Evolutionary conservation across 2,888 invertebrate genomes (phyloP).

Genomic region (Dasypolia templi): DNA sequence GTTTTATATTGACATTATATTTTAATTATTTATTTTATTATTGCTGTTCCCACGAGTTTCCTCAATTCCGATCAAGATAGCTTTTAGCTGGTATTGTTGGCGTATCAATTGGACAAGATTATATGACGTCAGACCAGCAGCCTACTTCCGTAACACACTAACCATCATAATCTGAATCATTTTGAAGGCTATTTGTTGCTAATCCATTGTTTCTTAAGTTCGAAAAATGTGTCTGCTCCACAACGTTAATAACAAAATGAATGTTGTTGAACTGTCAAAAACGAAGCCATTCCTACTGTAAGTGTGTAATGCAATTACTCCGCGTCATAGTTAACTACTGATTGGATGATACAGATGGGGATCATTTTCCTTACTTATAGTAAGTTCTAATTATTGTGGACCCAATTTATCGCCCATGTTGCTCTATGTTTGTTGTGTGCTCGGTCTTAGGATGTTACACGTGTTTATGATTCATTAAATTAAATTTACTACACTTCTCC

Average conservation of each 20-base stretch:
- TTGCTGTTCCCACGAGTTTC: conserved; percentile 1
- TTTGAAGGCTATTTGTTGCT: too few relatives aligned
- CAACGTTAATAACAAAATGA: too few relatives aligned
- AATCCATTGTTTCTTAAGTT: too few relatives aligned
- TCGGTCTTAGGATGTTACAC: conserved; percentile 15
- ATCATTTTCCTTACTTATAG: not conserved
- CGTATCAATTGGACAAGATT: conserved; percentile 6
- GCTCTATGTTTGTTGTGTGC: not conserved
- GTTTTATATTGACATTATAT: not conserved
- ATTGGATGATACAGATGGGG: too few relatives aligned
- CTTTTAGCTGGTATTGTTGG: conserved; percentile 3
- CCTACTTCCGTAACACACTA: too few relatives aligned
- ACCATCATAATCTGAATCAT: too few relatives aligned
- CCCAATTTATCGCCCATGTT: not conserved
- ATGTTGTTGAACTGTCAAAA: too few relatives aligned
- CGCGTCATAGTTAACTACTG: too few relatives aligned
- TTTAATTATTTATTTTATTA: not conserved
- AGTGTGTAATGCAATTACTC: too few relatives aligned
- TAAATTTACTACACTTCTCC: conserved; percentile 36
- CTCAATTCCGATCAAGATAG: not conserved
- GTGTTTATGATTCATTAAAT: conserved; percentile 44
- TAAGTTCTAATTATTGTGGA: not conserved
- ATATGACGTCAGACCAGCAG: not conserved
- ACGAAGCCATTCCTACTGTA: too few relatives aligned
- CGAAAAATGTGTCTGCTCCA: too few relatives aligned